A percentile compares a stretch with the other conserved stretches of the same genome.
These are phyloP conservation scores for Tigriopus californicus DNA, from an alignment of 2,888 invertebrate species.

Conservation along the genomic window DNA sequence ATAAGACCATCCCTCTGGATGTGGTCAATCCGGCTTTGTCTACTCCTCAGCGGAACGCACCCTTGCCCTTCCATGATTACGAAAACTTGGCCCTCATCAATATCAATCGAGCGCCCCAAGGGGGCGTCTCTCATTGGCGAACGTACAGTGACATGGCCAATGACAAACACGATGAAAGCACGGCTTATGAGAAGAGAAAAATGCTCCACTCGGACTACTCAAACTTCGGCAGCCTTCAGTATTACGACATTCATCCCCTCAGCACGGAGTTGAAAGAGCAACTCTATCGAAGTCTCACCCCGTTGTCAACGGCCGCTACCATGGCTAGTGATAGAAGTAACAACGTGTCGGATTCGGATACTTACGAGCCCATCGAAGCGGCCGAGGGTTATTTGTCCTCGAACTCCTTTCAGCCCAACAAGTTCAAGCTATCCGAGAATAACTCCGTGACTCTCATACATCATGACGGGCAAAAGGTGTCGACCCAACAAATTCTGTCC, in stretches of 20 bases:
- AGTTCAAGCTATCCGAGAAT: background rate
- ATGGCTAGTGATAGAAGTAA: background rate
- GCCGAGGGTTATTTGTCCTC: background rate
- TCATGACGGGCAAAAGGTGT: conserved; percentile 9
- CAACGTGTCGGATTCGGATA: conserved; percentile 1
- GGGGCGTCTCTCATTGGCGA: conserved; percentile 44
- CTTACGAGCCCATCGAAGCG: conserved; percentile 14
- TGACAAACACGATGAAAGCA: conserved; percentile 41
- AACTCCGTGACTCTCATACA: conserved; percentile 11
- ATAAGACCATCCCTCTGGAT: conserved; percentile 9
- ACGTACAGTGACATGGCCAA: conserved; percentile 45
- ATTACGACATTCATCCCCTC: conserved; percentile 12
- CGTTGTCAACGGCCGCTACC: conserved; percentile 1
- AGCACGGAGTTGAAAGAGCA: background rate
- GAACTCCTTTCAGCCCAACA: background rate
- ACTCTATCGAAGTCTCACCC: background rate
- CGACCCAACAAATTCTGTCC: background rate
- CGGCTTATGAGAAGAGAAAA: conserved; percentile 33
- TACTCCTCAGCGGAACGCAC: background rate
- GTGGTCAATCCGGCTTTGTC: background rate
- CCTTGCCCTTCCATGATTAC: conserved; percentile 34
- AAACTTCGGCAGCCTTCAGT: conserved; percentile 5
- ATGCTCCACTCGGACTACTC: background rate
- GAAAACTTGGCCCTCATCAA: conserved; percentile 45
- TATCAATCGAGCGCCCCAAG: conserved; percentile 39